A percentile compares a stretch with the other conserved stretches of the same genome.
phyloP scores from a whole-genome alignment of 2,888 invertebrate genomes.

The Hoplodrina blanda region DNA sequence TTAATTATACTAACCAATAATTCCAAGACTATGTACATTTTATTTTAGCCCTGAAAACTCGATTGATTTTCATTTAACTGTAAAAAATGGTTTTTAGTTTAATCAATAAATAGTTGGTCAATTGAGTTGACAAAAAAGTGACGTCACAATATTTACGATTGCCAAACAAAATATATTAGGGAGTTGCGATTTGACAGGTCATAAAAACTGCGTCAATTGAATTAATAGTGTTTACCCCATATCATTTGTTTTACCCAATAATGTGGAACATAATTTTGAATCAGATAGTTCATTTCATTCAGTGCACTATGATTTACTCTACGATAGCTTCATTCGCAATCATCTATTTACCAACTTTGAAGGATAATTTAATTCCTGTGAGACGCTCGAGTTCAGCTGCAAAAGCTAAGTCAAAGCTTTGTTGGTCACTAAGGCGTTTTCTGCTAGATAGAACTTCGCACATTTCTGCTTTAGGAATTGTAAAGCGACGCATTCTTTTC shows the following conservation, averaged over 20 bases:
- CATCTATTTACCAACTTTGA: conserved; percentile 19
- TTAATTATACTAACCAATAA: background rate
- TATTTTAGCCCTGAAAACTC: no score
- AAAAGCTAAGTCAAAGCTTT: conserved; percentile 53
- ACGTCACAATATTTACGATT: no score
- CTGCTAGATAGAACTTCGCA: conserved; percentile 41
- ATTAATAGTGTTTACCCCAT: no score
- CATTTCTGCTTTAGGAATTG: conserved; percentile 44
- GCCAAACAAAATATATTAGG: no score
- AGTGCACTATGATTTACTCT: conserved; percentile 2
- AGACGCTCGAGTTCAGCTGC: conserved; percentile 36
- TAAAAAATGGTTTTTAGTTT: no score
- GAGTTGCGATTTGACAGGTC: no score
- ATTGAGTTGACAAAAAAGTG: no score
- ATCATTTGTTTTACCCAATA: no score
- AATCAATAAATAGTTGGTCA: no score
- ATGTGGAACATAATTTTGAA: background rate
- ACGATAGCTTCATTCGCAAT: background rate
- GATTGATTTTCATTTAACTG: no score
- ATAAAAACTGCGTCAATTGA: no score
- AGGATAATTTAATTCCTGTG: conserved; percentile 32
- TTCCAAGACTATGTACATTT: no score
- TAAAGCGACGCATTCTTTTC: conserved; percentile 42
- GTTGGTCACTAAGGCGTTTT: conserved; percentile 52
- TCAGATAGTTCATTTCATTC: conserved; percentile 15